phyloP scores from a whole-genome alignment of 2,797 vertebrate genomes.

The Sebastes cheni region DNA sequence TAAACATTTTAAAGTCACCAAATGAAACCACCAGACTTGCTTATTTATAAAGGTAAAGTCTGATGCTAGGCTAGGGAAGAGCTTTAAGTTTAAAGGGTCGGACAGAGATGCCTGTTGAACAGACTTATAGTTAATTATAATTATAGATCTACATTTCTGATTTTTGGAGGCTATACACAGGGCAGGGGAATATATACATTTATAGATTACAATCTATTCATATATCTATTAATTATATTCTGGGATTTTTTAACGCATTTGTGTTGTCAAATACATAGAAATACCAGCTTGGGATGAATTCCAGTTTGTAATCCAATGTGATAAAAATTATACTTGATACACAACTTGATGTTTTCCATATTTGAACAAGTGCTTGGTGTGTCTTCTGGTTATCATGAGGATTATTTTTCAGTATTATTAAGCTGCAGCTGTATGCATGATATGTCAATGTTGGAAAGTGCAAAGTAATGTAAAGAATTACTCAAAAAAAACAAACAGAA shows the following conservation, averaged over 20 bases:
- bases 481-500: background rate
- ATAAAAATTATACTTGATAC: background rate
- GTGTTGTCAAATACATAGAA: background rate
- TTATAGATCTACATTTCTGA: conserved; percentile 5
- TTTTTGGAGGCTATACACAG: background rate
- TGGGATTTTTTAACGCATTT: background rate
- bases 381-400: background rate
- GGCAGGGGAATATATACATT: background rate
- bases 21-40: background rate
- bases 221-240: background rate
- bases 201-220: background rate
- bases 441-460: conserved; percentile 36
- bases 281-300: background rate
- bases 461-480: conserved; percentile 29
- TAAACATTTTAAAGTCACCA: conserved; percentile 1
- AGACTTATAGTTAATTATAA: background rate
- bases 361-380: background rate
- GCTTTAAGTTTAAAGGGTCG: background rate
- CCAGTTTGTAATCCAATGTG: background rate
- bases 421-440: background rate
- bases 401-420: background rate
- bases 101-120: background rate
- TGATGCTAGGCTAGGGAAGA: background rate
- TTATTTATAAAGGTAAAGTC: background rate
- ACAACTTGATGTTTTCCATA: background rate